A percentile compares a stretch with the other conserved stretches of the same genome.
These are phyloP conservation scores for Xanthia togata DNA, from an alignment of 2,888 invertebrate genomes.

Conservation along the genomic window DNA sequence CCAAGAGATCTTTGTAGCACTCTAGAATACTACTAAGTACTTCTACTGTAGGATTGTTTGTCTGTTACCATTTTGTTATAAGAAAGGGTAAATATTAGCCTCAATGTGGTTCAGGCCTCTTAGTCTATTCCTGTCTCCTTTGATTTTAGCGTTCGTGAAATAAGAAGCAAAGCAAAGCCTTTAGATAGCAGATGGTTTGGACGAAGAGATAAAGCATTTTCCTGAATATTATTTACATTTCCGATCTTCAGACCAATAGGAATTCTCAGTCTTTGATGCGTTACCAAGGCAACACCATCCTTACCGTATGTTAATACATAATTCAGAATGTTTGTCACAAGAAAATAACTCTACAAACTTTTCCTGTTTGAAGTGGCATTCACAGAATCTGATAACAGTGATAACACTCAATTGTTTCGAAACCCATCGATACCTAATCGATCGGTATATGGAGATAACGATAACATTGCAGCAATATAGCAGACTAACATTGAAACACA, in stretches of 20 bases:
- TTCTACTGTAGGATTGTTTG: neutral
- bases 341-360: slow-evolving; percentile 6
- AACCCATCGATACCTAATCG: slow-evolving; percentile 44
- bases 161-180: neutral
- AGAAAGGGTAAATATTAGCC: neutral
- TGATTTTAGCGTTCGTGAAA: too few species aligned
- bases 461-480: slow-evolving; percentile 15
- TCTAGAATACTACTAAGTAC: neutral
- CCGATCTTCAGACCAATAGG: neutral
- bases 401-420: slow-evolving; percentile 38
- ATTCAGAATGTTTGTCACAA: slow-evolving; percentile 12
- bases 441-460: slow-evolving; percentile 47
- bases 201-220: neutral
- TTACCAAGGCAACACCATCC: neutral
- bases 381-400: slow-evolving; percentile 26
- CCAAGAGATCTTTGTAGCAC: neutral
- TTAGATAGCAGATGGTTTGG: neutral
- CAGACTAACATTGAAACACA: slow-evolving; percentile 49
- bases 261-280: neutral
- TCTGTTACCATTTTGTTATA: neutral
- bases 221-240: neutral
- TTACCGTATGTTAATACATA: neutral
- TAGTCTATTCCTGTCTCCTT: neutral
- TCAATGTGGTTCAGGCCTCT: neutral
- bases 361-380: slow-evolving; percentile 27